Evolutionary conservation across 2,888 invertebrate genomes (phyloP).

Genomic region (Panopea generosa): DNA sequence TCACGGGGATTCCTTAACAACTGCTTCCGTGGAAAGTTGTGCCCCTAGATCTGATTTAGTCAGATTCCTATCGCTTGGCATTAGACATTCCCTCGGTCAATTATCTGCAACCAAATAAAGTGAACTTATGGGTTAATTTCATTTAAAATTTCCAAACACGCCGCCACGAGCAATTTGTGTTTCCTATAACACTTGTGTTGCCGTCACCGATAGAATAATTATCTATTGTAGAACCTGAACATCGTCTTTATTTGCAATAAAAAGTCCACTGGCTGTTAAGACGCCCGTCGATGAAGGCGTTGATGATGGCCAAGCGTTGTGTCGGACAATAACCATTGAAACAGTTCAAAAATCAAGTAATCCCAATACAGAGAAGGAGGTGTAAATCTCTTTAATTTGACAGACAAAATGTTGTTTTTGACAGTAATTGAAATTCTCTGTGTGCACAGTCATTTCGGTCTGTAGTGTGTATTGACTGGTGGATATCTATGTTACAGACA

Average conservation of each 20-base stretch:
- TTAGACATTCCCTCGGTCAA: slow-evolving; percentile 31
- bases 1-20: slow-evolving; percentile 12
- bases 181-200: slow-evolving; percentile 3
- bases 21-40: no score
- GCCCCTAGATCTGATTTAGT: no score
- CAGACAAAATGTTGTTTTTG: slow-evolving; percentile 26
- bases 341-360: not conserved
- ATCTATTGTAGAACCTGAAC: not conserved
- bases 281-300: no score
- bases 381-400: slow-evolving; percentile 31
- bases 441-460: no score
- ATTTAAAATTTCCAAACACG: slow-evolving; percentile 47
- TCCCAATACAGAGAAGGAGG: slow-evolving; percentile 1
- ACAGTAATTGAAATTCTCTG: slow-evolving; percentile 7
- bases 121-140: slow-evolving; percentile 48
- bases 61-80: slow-evolving; percentile 41
- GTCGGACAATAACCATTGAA: slow-evolving; percentile 23
- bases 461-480: no score
- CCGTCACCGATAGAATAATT: not conserved
- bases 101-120: slow-evolving; percentile 43
- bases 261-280: no score
- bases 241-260: no score
- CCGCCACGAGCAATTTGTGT: slow-evolving; percentile 20
- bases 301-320: not conserved
- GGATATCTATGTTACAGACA: no score